phyloP scores from a whole-genome alignment of 2,888 invertebrate species.

The Volucella inanis region DNA sequence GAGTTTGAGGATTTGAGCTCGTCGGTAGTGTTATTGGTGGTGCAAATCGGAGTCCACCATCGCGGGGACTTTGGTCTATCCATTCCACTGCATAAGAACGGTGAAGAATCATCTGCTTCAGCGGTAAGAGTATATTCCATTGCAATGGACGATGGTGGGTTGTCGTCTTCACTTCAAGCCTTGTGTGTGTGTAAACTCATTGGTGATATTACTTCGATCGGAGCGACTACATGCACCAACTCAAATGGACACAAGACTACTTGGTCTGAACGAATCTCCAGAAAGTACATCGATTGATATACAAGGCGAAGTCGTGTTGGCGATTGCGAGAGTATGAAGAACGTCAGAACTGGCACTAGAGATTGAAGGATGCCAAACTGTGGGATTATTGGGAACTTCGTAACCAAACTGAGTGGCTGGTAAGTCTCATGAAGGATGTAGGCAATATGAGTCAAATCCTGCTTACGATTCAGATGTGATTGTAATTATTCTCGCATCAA shows the following conservation, averaged over 20 bases:
- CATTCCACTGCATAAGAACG: conserved; percentile 81
- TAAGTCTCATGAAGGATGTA: conserved; percentile 96
- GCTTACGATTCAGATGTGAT: conserved; percentile 90
- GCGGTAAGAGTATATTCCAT: conserved; percentile 83
- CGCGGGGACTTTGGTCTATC: conserved; percentile 88
- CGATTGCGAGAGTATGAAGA: conserved; percentile 91
- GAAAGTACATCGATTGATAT: conserved; percentile 95
- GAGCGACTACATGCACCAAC: conserved; percentile 97
- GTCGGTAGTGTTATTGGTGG: conserved; percentile 93
- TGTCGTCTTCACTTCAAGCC: conserved; percentile 97
- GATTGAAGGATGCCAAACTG: conserved; percentile 92
- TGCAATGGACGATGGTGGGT: conserved; percentile 95
- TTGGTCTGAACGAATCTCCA: conserved; percentile 94
- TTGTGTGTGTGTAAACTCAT: conserved; percentile 95
- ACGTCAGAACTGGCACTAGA: conserved; percentile 90
- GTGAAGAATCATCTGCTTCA: conserved; percentile 82
- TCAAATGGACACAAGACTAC: conserved; percentile 93
- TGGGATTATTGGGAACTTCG: conserved; percentile 93
- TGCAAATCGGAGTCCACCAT: conserved; percentile 90
- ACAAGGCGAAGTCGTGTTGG: conserved; percentile 92
- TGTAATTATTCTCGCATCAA: conserved; percentile 94
- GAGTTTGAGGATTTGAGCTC: conserved; percentile 93
- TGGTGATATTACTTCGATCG: conserved; percentile 94
- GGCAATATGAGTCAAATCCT: conserved; percentile 89
- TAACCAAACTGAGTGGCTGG: conserved; percentile 93